phyloP scores from a whole-genome alignment of 2,113 vertebrate species.

The Tragelaphus strepsiceros region DNA sequence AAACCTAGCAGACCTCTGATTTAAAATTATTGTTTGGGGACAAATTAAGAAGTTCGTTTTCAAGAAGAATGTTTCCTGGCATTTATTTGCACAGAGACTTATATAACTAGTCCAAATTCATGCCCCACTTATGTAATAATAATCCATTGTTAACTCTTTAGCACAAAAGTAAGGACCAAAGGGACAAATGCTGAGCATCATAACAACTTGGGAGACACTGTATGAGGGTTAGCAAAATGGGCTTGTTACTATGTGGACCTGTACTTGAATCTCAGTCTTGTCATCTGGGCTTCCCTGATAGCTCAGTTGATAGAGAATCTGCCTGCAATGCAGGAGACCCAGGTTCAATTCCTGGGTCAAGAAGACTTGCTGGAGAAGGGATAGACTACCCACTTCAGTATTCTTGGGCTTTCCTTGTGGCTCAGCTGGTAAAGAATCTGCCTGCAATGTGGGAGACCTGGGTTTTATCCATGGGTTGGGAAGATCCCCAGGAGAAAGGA shows the following conservation, averaged over 20 bases:
- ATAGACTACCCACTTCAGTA: not conserved
- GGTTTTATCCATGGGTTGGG: not conserved
- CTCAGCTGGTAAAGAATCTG: not conserved
- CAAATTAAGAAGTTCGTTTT: constrained; percentile 25
- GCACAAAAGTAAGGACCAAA: not conserved
- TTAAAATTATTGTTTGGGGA: constrained; percentile 46
- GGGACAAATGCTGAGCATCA: not conserved
- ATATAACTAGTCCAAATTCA: not conserved
- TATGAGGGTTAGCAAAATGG: not conserved
- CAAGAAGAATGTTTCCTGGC: constrained; percentile 7
- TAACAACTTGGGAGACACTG: not conserved
- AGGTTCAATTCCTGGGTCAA: not conserved
- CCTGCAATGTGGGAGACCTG: not conserved
- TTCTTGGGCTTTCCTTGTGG: not conserved
- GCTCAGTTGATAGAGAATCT: not conserved
- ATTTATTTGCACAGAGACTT: constrained; percentile 33
- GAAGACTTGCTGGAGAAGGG: not conserved
- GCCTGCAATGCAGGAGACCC: not conserved
- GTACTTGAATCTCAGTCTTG: not conserved
- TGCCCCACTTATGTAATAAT: not conserved
- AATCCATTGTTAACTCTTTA: not conserved
- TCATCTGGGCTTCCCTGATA: not conserved
- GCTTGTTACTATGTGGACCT: not conserved
- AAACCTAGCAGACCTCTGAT: constrained; percentile 26
- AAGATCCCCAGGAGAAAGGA: not conserved